Base-by-base conservation (phyloP, 53 echinoderm and acorn worm species). In the Echinometra lucunter region DNA sequence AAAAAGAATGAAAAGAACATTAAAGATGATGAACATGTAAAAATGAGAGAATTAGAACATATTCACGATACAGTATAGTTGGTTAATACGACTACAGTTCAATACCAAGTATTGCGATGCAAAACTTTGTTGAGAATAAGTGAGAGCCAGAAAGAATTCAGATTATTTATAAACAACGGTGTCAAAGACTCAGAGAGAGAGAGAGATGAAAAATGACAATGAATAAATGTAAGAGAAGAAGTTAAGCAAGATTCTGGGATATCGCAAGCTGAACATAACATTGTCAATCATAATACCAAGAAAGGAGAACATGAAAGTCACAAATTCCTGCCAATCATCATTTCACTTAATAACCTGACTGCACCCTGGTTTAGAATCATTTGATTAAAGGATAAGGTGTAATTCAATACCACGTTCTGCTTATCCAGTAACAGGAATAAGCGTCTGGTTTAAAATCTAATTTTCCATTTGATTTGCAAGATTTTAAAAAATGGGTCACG, bases 401-500 rank as follows among this genome's bases (percentile, higher is more conserved):
- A 78, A 78, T 78, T 38, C 17, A 42, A 78, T 38, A 23, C 78
- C 78, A 78, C 28, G 78, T 42, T 78, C 78, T 42, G 42, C 78
- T 78, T 42, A 78, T 42, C 35, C 72, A 32, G 42, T 78, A 42
- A 78, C 78, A 78, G 17, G 35, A 72, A 72, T 72, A 72, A 72
- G 38, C 78, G 42, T 42, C 78, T 78, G 78, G 42, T 78, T 38
- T 78, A 2, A 78, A 78, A 78, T 78, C 42, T 38, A 78, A 78
- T 78, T 42, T 42, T 78, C 78, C 21, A 78, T 78, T 78, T 78
- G 78, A 78, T 78, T 42, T 18, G 42, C 18, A 19, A 42, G 78
- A 78, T 78, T n/a, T n/a, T 78, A 42, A 78, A 38, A 78, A 78
- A 8, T 78, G 42, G 78, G 78, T 78, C 78, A 78, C 21, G 78